These are phyloP conservation scores for Chloroceryle amazona DNA, from an alignment of 2,797 vertebrate species.

Conservation along the genomic window DNA sequence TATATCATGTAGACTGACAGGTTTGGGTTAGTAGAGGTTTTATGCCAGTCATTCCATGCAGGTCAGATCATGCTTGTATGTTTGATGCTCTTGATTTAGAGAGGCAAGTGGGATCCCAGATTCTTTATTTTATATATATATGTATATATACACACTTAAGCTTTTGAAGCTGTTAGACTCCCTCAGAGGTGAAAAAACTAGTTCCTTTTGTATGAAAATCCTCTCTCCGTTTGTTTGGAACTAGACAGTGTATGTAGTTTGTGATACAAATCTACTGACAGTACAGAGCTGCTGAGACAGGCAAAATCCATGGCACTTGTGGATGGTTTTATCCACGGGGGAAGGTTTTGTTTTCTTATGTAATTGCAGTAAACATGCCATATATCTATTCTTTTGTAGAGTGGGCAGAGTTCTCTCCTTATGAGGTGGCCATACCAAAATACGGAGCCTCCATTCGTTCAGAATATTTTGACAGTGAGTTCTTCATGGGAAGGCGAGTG, in stretches of 20 bases:
- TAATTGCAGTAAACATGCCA: background rate
- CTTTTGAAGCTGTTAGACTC: background rate
- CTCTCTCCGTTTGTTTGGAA: background rate
- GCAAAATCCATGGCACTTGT: background rate
- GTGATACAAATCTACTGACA: background rate
- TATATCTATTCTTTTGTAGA: slow-evolving; percentile 77
- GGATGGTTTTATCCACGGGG: background rate
- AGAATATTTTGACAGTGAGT: slow-evolving; percentile 89
- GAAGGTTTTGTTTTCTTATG: background rate
- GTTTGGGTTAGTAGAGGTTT: background rate
- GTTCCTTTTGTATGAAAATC: background rate
- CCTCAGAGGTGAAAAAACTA: background rate
- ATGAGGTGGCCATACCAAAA: slow-evolving; percentile 88
- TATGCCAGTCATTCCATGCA: background rate
- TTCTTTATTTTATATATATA: background rate
- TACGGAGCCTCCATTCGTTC: slow-evolving; percentile 86
- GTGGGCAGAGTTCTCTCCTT: slow-evolving; percentile 91
- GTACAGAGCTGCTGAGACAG: background rate
- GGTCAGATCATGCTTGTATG: background rate
- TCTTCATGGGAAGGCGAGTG: slow-evolving; percentile 88
- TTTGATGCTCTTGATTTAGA: background rate
- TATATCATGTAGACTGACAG: background rate
- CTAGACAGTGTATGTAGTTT: background rate
- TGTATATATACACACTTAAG: background rate
- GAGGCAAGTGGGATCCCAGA: background rate